Base-by-base conservation (phyloP, 2,888 invertebrate genomes). In the Tachina grossa region DNA sequence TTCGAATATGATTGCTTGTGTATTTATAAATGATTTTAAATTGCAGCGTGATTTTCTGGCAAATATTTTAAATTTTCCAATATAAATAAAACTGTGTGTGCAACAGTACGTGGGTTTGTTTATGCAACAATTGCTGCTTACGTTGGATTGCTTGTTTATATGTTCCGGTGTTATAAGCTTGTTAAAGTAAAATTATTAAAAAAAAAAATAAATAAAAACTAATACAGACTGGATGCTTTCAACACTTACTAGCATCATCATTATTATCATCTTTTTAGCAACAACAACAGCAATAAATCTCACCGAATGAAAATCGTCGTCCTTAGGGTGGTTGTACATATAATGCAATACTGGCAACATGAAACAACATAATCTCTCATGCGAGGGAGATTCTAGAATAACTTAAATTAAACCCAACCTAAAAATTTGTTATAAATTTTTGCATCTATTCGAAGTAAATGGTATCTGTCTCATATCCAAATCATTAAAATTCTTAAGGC, bases 41-140 rank as follows among this genome's bases (percentile, higher is more conserved):
- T 85, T 85, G 57, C 66, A 66, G 45, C 53, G 68, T 68, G 72
- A 83, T 85, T 85, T 85, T 79, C 75, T 71, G 76, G 85, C 83
- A 83, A 85, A 85, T 85, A 83, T 80, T 85, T 83, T 14, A 77
- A 76, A 80, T 85, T 83, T 83, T 80, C 49, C 57, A 57, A 61
- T 55, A 45, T 39, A 22, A 43, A 31, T 41, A 22, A 31, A 31
- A 31, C 31, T 31, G 31, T 31, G 22, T 49, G 49, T 65, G 9
- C 8, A 19, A 19, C 13, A 13, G 16, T 19, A 49, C 19, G 22
- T 61, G 61, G 31, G 51, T 65, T 57, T 57, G 57, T 39, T 2
- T 31, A 22, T 69, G 49, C 16, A 69, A 39, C 39, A 43, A 55
- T 41, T 41, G 22, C 9, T 53, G 49, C 19, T 69, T n/a, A 22